Evolutionary conservation across 2,797 vertebrate genomes (phyloP).

Genomic region (Girardinus metallicus): DNA sequence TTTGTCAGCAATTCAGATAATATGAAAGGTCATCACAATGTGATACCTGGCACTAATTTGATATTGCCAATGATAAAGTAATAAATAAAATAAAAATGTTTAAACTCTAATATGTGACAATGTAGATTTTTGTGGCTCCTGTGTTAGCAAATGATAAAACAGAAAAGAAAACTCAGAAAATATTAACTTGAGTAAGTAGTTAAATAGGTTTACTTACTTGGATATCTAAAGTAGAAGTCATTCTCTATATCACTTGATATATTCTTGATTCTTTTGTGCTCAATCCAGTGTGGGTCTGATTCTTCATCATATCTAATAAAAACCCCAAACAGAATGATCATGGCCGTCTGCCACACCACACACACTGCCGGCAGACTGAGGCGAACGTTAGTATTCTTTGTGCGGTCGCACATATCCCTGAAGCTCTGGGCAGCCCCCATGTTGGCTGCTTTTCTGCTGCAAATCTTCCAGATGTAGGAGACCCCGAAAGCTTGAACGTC

Average conservation of each 20-base stretch:
- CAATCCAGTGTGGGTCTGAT: constrained; percentile 81
- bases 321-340: constrained; percentile 92
- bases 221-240: constrained; percentile 96
- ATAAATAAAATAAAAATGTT: not conserved
- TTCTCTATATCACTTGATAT: constrained; percentile 87
- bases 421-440: constrained; percentile 80
- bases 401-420: constrained; percentile 73
- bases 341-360: constrained; percentile 85
- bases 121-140: not conserved
- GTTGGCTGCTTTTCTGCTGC: constrained; percentile 13
- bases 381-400: constrained; percentile 85
- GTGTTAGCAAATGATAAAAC: not conserved
- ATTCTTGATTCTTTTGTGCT: constrained; percentile 67
- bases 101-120: not conserved
- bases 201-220: constrained; percentile 87
- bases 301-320: constrained; percentile 88
- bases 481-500: not conserved
- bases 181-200: not conserved
- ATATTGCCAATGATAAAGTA: not conserved
- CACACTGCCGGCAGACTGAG: constrained; percentile 87
- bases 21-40: constrained; percentile 12
- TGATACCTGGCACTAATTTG: constrained; percentile 1
- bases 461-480: not conserved
- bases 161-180: not conserved
- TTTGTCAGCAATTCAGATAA: constrained; percentile 43